A percentile compares a stretch with the other conserved stretches of the same genome.
phyloP scores from a whole-genome alignment of 2,113 vertebrate genomes.

The Ranitomeya variabilis region DNA sequence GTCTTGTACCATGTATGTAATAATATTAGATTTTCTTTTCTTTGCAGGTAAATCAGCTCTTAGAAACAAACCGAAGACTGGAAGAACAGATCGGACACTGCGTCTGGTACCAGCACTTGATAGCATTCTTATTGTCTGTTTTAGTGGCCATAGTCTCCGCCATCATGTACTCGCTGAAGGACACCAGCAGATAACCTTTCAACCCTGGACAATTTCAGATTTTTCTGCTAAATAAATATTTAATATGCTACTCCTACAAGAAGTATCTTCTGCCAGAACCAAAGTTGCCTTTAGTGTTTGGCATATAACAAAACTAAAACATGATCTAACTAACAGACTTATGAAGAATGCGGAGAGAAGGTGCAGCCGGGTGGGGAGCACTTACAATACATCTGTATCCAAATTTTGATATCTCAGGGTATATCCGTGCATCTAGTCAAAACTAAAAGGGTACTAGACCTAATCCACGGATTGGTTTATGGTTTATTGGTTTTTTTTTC shows the following conservation, averaged over 20 bases:
- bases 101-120: constrained; percentile 89
- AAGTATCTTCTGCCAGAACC: constrained; percentile 6
- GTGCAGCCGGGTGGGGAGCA: background rate
- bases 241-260: constrained; percentile 25
- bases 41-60: constrained; percentile 81
- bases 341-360: background rate
- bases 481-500: background rate
- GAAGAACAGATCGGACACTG: constrained; percentile 86
- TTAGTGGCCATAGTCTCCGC: constrained; percentile 78
- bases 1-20: background rate
- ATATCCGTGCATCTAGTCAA: background rate
- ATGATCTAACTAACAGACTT: background rate
- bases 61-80: constrained; percentile 79
- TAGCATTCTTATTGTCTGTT: constrained; percentile 76
- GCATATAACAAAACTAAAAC: background rate
- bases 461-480: background rate
- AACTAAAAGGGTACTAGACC: background rate
- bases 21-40: constrained; percentile 58
- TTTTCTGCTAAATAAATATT: constrained; percentile 29
- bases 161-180: constrained; percentile 69
- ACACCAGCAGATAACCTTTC: constrained; percentile 62
- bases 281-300: constrained; percentile 43
- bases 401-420: background rate
- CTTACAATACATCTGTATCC: background rate
- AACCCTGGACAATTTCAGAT: constrained; percentile 50